These are phyloP conservation scores for Drosophila chauvacae DNA, from an alignment of 1,140 invertebrate genomes.

Conservation along the genomic window DNA sequence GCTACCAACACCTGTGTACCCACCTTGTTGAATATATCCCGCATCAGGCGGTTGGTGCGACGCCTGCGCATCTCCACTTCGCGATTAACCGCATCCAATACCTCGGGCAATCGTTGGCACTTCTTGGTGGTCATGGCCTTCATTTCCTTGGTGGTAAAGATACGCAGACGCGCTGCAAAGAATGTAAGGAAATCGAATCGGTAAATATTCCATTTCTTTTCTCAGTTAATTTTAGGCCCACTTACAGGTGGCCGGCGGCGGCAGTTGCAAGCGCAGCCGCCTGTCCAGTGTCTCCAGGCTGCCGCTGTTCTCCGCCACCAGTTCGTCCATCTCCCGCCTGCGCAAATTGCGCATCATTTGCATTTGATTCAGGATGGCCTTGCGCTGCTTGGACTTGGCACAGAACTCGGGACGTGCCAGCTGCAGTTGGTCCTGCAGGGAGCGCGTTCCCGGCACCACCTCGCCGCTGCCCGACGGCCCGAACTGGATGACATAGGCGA, in stretches of 20 bases:
- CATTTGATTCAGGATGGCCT: conserved; percentile 78
- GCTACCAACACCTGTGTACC: too few relatives aligned
- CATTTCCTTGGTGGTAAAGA: conserved; percentile 76
- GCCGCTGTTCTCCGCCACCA: conserved; percentile 48
- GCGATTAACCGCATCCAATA: conserved; percentile 57
- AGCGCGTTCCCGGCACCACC: conserved; percentile 3
- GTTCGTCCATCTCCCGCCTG: conserved; percentile 64
- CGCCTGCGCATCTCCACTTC: conserved; percentile 62
- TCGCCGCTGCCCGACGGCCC: conserved; percentile 14
- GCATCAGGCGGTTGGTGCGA: conserved; percentile 70
- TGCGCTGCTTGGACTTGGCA: conserved; percentile 73
- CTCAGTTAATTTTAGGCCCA: neutral
- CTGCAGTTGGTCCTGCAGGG: conserved; percentile 76
- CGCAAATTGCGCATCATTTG: conserved; percentile 68
- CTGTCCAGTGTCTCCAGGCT: conserved; percentile 64
- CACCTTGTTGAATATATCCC: conserved; percentile 74
- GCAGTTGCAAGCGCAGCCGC: conserved; percentile 52
- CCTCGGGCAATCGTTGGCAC: conserved; percentile 68
- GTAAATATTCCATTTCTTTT: too few relatives aligned
- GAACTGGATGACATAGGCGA: conserved; percentile 66
- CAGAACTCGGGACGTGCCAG: conserved; percentile 69
- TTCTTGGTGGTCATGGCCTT: conserved; percentile 77
- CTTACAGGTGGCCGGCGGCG: conserved; percentile 72
- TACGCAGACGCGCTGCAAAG: conserved; percentile 56
- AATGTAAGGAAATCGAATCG: conserved; percentile 22